Conservation (phyloP, 1,140 invertebrate genomes). For the Drosophila repleta region DNA sequence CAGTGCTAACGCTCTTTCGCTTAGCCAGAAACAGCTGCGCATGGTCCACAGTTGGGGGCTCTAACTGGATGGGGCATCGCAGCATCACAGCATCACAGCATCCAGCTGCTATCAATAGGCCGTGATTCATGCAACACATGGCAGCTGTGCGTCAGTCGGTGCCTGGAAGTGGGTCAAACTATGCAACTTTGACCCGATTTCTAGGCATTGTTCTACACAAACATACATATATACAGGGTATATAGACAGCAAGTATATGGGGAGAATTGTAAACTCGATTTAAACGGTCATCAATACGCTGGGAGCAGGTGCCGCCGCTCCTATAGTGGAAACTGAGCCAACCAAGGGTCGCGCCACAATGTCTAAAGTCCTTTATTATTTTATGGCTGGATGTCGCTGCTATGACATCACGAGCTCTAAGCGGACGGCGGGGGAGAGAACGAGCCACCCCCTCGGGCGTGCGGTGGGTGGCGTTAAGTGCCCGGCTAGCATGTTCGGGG, state of each 20-base stretch:
- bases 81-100: too few relatives aligned
- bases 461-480: slow-evolving; percentile 34
- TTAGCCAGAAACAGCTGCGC: background rate
- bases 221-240: background rate
- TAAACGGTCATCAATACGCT: slow-evolving; percentile 23
- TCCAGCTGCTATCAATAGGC: slow-evolving; percentile 20
- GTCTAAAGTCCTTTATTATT: slow-evolving; percentile 72
- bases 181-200: slow-evolving; percentile 77
- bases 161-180: slow-evolving; percentile 65
- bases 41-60: slow-evolving; percentile 2
- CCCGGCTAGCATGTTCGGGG: slow-evolving; percentile 60
- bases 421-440: background rate
- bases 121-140: slow-evolving; percentile 51
- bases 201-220: slow-evolving; percentile 9
- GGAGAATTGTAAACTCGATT: background rate
- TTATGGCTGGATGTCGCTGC: slow-evolving; percentile 55
- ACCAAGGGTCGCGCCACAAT: slow-evolving; percentile 30
- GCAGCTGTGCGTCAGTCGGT: slow-evolving; percentile 54
- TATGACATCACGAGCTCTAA: slow-evolving; percentile 67
- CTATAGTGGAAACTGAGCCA: slow-evolving; percentile 29
- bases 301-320: slow-evolving; percentile 41
- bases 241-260: background rate
- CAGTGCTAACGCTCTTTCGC: background rate
- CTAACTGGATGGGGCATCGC: background rate
- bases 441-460: slow-evolving; percentile 7